Evolutionary conservation across 2,113 vertebrate species (phyloP).

Genomic region (Corapipo altera): DNA sequence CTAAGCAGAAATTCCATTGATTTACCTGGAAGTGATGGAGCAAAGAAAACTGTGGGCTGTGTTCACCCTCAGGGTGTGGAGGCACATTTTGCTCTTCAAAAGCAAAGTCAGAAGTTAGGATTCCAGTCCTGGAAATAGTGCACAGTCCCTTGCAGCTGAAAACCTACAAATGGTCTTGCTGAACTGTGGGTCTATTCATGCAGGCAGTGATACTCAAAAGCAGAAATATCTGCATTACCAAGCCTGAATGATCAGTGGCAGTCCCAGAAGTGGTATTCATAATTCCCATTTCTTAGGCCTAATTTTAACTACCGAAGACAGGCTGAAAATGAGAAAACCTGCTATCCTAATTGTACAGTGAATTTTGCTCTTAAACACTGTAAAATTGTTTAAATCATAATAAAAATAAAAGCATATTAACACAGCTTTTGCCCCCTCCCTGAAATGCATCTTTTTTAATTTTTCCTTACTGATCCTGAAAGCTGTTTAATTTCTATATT

Average conservation of each 20-base stretch:
- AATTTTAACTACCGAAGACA: not conserved
- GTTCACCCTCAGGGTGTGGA: not conserved
- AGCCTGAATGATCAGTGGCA: not conserved
- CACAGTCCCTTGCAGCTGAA: not conserved
- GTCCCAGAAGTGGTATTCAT: accelerated
- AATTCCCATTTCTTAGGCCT: not conserved
- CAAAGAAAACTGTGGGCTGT: not conserved
- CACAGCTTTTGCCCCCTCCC: accelerated
- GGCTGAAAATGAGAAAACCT: not conserved
- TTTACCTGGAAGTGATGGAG: not conserved
- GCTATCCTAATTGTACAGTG: not conserved
- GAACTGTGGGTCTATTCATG: not conserved
- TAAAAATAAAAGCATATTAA: not conserved
- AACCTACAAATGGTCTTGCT: accelerated
- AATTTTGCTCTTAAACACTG: not conserved
- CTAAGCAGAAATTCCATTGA: not conserved
- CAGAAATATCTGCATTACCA: not conserved
- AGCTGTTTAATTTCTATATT: not conserved
- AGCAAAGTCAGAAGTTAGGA: not conserved
- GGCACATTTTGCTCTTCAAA: not conserved
- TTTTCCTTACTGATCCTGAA: not conserved
- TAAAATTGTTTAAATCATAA: not conserved
- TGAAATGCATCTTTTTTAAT: not conserved
- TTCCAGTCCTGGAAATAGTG: not conserved
- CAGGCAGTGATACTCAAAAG: not conserved